A percentile compares a stretch with the other conserved stretches of the same genome.
These are phyloP conservation scores for Champsocephalus esox DNA, from an alignment of 2,797 vertebrate genomes.

Conservation along the genomic window DNA sequence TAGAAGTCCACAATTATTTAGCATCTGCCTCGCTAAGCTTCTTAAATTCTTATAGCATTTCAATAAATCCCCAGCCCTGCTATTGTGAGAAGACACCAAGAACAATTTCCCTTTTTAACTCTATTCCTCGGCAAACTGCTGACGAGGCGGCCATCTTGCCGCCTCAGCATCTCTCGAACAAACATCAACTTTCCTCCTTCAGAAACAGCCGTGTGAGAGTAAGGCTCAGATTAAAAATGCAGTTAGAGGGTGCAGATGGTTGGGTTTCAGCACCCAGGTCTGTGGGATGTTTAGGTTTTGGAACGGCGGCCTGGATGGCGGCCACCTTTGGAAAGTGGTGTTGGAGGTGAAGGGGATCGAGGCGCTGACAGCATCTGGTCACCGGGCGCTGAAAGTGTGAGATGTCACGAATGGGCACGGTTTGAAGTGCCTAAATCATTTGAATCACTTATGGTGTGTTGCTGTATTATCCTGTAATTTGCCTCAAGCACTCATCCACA, in stretches of 20 bases:
- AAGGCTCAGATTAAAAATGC: conserved; percentile 41
- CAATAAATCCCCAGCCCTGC: conserved; percentile 37
- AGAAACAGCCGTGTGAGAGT: conserved; percentile 36
- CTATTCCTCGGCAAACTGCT: conserved; percentile 61
- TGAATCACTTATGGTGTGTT: neutral
- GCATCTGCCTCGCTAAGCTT: conserved; percentile 37
- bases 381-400: neutral
- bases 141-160: conserved; percentile 39
- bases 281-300: neutral
- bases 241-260: conserved; percentile 48
- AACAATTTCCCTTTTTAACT: conserved; percentile 44
- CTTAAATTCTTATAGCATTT: conserved; percentile 26
- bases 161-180: conserved; percentile 54
- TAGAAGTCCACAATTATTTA: conserved; percentile 41
- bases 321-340: conserved; percentile 32
- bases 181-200: conserved; percentile 38
- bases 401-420: neutral
- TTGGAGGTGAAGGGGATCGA: conserved; percentile 2
- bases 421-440: neutral
- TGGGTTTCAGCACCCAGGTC: conserved; percentile 15
- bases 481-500: neutral
- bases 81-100: conserved; percentile 6
- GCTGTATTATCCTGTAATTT: neutral
- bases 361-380: conserved; percentile 6
- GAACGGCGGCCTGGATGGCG: neutral